Evolutionary conservation across 2,888 invertebrate genomes (phyloP).

Genomic region (Ochlodes sylvanus): DNA sequence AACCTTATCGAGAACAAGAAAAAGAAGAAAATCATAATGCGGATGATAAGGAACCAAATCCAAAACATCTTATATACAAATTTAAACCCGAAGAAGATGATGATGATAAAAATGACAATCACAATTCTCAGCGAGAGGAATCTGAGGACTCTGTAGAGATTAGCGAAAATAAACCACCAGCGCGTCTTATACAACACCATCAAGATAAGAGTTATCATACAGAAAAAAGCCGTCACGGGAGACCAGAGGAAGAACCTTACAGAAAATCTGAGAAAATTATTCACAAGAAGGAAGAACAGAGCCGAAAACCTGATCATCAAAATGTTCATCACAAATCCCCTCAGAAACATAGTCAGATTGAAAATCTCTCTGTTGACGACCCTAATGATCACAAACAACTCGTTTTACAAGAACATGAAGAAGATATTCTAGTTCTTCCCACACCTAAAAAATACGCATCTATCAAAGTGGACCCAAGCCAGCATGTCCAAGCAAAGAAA

Average conservation of each 20-base stretch:
- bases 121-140: slow-evolving; percentile 33
- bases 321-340: slow-evolving; percentile 44
- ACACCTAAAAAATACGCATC: slow-evolving; percentile 55
- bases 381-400: slow-evolving; percentile 50
- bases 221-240: slow-evolving; percentile 34
- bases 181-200: slow-evolving; percentile 25
- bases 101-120: slow-evolving; percentile 39
- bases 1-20: slow-evolving; percentile 58
- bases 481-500: slow-evolving; percentile 54
- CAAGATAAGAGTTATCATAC: slow-evolving; percentile 17
- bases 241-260: slow-evolving; percentile 46
- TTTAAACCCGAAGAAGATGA: slow-evolving; percentile 55
- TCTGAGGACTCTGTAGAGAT: slow-evolving; percentile 44
- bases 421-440: slow-evolving; percentile 60
- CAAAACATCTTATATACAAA: slow-evolving; percentile 63
- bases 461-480: slow-evolving; percentile 64
- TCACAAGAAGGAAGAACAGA: slow-evolving; percentile 40
- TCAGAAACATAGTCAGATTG: slow-evolving; percentile 39
- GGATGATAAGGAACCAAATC: slow-evolving; percentile 55
- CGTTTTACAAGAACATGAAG: slow-evolving; percentile 63
- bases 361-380: slow-evolving; percentile 42
- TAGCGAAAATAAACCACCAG: slow-evolving; percentile 35
- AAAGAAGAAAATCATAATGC: slow-evolving; percentile 55
- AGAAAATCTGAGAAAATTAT: slow-evolving; percentile 32
- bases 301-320: slow-evolving; percentile 41